phyloP scores from a whole-genome alignment of 2,113 vertebrate species.

The Xenopus laevis region DNA sequence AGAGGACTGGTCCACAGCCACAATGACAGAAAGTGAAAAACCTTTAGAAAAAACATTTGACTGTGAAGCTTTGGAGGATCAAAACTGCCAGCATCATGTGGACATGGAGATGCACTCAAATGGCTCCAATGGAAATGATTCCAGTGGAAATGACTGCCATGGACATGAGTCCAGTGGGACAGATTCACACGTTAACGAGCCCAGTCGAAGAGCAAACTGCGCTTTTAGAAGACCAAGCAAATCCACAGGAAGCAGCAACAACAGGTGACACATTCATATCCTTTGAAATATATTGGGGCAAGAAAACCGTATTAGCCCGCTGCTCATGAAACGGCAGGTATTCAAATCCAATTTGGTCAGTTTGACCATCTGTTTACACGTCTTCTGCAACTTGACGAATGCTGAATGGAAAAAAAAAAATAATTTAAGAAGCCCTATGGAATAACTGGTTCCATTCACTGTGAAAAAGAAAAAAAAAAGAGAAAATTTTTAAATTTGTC shows the following conservation, averaged over 20 bases:
- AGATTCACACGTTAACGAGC: neutral
- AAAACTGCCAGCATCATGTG: slow-evolving; percentile 31
- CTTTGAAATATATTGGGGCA: neutral
- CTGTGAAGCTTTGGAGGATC: neutral
- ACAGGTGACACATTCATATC: slow-evolving; percentile 43
- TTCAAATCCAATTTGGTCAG: no score
- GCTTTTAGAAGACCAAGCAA: slow-evolving; percentile 51
- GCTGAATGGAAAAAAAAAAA: no score
- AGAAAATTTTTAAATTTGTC: no score
- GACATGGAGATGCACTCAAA: slow-evolving; percentile 50
- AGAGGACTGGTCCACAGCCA: neutral
- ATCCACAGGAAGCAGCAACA: slow-evolving; percentile 55
- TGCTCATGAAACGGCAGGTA: no score
- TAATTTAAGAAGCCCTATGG: no score
- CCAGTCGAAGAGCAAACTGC: slow-evolving; percentile 42
- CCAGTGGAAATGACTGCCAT: neutral
- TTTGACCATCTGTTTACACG: no score
- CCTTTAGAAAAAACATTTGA: neutral
- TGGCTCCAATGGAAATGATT: neutral
- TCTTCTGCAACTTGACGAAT: no score
- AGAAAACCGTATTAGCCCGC: no score
- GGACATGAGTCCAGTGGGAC: slow-evolving; percentile 9
- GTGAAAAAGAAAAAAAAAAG: no score
- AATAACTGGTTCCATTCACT: no score
- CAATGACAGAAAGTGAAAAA: neutral